Percentiles rank a stretch among this genome's conserved stretches.
These are phyloP conservation scores for Babyrousa celebensis DNA, from an alignment of 2,797 vertebrate species.

Conservation along the genomic window DNA sequence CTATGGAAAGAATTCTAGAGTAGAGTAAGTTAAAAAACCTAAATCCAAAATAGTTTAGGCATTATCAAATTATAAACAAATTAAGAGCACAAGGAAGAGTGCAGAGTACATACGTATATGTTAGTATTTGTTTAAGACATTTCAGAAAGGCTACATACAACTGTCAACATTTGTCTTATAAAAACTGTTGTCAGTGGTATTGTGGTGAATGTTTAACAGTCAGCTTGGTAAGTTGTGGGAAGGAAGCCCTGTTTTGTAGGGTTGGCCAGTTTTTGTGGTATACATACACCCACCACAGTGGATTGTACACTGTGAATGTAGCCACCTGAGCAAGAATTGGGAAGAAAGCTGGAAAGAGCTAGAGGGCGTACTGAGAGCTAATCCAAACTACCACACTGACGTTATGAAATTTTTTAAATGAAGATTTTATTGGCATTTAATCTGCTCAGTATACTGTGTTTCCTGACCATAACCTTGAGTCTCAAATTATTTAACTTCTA, in stretches of 20 bases:
- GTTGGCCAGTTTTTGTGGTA: not conserved
- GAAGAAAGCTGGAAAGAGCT: not conserved
- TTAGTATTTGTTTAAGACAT: not conserved
- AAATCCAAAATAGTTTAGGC: not conserved
- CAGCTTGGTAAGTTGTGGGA: not conserved
- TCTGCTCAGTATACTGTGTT: not conserved
- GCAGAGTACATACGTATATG: not conserved
- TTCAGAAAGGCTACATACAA: not conserved
- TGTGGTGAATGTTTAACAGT: not conserved
- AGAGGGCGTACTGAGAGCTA: too few species aligned
- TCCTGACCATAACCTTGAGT: not conserved
- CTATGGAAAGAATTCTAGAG: not conserved
- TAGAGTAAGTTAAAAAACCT: not conserved
- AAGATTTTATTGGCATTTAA: slow-evolving; percentile 26
- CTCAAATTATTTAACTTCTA: slow-evolving; percentile 20
- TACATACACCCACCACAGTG: not conserved
- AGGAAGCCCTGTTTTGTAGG: not conserved
- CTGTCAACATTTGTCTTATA: not conserved
- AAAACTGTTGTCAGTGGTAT: not conserved
- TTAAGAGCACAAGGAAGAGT: not conserved
- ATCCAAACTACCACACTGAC: not conserved
- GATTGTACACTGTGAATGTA: not conserved
- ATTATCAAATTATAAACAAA: not conserved
- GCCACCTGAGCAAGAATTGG: not conserved
- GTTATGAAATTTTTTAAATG: not conserved